phyloP scores from a whole-genome alignment of 2,797 vertebrate species.

The Buceros bicornis region DNA sequence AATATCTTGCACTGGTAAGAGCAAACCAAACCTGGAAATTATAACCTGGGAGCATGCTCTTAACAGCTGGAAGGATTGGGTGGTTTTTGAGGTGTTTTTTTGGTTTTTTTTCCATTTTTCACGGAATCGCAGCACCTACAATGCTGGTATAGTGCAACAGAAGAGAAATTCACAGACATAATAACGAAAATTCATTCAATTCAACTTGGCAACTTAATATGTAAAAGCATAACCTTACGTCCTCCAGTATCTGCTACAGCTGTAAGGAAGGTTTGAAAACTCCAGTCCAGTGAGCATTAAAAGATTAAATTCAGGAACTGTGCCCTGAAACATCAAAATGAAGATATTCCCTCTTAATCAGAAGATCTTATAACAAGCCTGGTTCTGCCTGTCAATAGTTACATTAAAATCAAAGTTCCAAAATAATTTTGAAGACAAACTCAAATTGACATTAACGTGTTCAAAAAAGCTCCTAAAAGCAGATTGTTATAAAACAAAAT shows the following conservation, averaged over 20 bases:
- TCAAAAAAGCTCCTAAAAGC: neutral
- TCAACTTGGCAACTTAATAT: neutral
- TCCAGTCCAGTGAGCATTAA: neutral
- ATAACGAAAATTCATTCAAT: neutral
- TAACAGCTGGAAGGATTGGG: neutral
- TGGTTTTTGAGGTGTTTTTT: neutral
- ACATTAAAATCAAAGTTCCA: neutral
- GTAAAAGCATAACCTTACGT: neutral
- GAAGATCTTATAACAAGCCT: neutral
- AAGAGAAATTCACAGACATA: neutral
- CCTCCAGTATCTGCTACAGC: neutral
- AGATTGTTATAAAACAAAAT: neutral
- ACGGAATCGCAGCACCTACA: neutral
- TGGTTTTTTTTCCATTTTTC: neutral
- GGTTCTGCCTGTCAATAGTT: neutral
- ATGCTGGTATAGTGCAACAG: neutral
- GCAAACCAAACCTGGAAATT: neutral
- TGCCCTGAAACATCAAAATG: neutral
- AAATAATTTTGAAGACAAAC: neutral
- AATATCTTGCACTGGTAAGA: rapidly evolving
- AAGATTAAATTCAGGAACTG: neutral
- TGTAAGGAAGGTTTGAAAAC: neutral
- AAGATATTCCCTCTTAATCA: neutral
- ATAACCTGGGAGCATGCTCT: neutral
- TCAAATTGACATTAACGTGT: neutral